These are phyloP conservation scores for Pectinophora gossypiella DNA, from an alignment of 1,140 invertebrate species.

Conservation along the genomic window DNA sequence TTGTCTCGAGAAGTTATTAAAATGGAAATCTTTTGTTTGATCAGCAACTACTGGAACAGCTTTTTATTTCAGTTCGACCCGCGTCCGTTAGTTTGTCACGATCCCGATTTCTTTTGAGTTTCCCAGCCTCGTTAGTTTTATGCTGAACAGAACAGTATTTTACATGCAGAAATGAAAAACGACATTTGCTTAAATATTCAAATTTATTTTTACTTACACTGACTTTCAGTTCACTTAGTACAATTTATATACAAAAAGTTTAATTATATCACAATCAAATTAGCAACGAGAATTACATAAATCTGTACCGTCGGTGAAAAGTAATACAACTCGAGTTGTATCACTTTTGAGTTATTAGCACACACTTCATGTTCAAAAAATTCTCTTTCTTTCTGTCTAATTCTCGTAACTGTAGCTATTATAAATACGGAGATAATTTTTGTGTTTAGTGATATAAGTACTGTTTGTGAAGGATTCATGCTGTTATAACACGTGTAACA, in stretches of 20 bases:
- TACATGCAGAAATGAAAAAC: neutral
- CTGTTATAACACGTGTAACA: too few relatives aligned
- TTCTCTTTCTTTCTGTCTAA: too few relatives aligned
- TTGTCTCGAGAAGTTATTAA: neutral
- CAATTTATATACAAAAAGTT: constrained; percentile 45
- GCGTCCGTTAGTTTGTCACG: neutral
- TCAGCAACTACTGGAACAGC: neutral
- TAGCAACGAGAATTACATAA: constrained; percentile 38
- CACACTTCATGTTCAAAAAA: too few relatives aligned
- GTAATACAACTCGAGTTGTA: too few relatives aligned
- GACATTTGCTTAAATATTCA: constrained; percentile 6
- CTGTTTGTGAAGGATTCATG: too few relatives aligned
- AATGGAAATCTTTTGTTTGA: constrained; percentile 3
- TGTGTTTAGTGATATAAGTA: too few relatives aligned
- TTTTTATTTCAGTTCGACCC: neutral
- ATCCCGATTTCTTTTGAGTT: neutral
- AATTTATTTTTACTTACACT: constrained; percentile 42
- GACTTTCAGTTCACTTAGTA: constrained; percentile 42
- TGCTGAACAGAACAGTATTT: neutral
- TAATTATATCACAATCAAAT: constrained; percentile 56
- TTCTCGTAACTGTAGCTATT: too few relatives aligned
- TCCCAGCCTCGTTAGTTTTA: neutral
- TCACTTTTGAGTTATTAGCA: too few relatives aligned
- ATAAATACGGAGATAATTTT: too few relatives aligned
- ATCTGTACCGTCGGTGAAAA: too few relatives aligned